phyloP scores from a whole-genome alignment of 53 echinoderm and acorn worm species.

The Mesocentrotus franciscanus region DNA sequence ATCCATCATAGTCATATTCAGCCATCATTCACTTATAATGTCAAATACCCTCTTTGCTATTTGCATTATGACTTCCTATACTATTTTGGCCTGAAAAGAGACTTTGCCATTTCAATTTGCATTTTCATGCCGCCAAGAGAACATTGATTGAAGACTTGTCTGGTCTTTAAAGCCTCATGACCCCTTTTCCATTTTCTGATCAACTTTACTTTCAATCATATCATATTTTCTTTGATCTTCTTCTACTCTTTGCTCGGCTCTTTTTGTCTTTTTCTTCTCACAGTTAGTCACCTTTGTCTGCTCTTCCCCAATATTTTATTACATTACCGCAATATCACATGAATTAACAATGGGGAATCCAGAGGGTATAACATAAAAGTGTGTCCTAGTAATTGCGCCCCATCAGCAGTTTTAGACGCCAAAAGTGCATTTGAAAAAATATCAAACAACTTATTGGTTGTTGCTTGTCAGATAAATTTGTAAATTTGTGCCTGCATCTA shows the following conservation, averaged over 20 bases:
- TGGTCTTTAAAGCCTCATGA: neutral
- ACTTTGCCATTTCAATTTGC: constrained; percentile 10
- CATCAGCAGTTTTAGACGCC: too few species aligned
- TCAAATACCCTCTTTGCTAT: constrained; percentile 28
- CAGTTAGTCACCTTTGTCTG: too few species aligned
- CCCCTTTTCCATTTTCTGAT: constrained; percentile 34
- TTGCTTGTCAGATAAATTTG: too few species aligned
- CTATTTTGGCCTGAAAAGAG: neutral
- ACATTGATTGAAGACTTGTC: constrained; percentile 26
- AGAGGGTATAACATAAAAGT: too few species aligned
- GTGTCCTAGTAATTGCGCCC: too few species aligned
- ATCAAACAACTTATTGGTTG: too few species aligned
- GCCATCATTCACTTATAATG: neutral
- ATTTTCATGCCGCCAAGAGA: constrained; percentile 19
- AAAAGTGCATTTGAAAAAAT: too few species aligned
- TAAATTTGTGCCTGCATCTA: too few species aligned
- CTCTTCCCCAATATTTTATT: too few species aligned
- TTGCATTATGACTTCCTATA: neutral
- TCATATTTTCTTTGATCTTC: neutral
- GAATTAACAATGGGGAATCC: too few species aligned
- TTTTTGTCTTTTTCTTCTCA: neutral
- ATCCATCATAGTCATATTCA: neutral
- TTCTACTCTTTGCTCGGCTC: neutral
- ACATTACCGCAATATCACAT: too few species aligned
- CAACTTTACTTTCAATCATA: constrained; percentile 19